A percentile compares a stretch with the other conserved stretches of the same genome.
Evolutionary conservation across 2,797 vertebrate genomes (phyloP).

Genomic region (Luscinia megarhynchos): DNA sequence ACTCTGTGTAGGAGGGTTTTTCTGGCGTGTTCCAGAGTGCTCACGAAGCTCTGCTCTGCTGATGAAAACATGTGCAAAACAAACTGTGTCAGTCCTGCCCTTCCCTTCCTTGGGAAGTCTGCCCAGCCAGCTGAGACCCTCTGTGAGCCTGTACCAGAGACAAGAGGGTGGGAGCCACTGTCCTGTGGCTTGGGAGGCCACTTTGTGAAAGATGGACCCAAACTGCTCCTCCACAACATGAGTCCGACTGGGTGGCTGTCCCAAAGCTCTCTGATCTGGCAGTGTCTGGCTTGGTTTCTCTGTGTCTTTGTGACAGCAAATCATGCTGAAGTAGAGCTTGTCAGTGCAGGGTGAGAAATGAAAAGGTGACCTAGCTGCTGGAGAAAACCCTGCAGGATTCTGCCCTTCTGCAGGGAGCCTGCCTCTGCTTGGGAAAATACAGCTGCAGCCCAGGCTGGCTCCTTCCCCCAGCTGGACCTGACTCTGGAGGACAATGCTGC

Average conservation of each 20-base stretch:
- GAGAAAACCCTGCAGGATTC: neutral
- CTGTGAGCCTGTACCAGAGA: neutral
- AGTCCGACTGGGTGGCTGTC: neutral
- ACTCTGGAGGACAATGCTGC: neutral
- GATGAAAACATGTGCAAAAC: conserved; percentile 24
- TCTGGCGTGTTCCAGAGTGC: neutral
- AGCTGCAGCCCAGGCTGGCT: neutral
- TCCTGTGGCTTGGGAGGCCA: neutral
- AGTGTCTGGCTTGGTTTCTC: neutral
- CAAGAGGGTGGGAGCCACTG: neutral
- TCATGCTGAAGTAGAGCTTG: neutral
- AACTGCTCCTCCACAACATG: neutral
- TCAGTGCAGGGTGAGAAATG: neutral
- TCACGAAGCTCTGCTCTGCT: neutral
- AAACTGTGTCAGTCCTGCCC: neutral
- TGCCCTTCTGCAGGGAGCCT: neutral
- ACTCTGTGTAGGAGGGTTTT: neutral
- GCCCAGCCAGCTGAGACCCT: neutral
- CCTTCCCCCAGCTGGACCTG: neutral
- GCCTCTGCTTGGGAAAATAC: neutral
- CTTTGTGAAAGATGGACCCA: neutral
- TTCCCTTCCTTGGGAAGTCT: rapidly evolving
- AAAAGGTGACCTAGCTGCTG: neutral
- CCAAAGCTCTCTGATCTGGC: neutral
- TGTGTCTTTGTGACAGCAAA: neutral